Conservation (phyloP, 2,113 vertebrate species). For the Aphelocoma coerulescens region DNA sequence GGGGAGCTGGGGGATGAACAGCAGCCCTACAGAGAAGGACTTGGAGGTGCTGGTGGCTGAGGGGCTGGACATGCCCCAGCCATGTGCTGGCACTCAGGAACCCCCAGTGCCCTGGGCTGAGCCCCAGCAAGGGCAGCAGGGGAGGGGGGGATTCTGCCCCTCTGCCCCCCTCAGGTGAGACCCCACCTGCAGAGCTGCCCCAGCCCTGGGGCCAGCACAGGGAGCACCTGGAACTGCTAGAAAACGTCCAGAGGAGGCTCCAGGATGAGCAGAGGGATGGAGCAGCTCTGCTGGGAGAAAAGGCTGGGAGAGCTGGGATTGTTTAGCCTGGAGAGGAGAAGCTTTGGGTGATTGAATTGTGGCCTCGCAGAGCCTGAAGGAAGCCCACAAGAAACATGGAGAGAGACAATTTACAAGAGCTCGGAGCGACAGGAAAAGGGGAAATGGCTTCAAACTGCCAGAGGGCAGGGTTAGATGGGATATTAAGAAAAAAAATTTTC, state of each 20-base stretch:
- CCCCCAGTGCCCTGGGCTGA: neutral
- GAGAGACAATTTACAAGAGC: neutral
- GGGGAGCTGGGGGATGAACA: neutral
- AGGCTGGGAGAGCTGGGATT: neutral
- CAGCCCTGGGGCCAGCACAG: neutral
- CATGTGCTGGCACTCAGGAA: neutral
- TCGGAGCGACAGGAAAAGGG: neutral
- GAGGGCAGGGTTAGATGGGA: neutral
- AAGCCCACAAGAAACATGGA: neutral
- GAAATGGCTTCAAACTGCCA: neutral
- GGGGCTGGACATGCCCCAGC: neutral
- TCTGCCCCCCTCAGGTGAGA: neutral
- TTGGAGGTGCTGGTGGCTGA: neutral
- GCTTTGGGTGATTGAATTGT: neutral
- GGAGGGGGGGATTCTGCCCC: neutral
- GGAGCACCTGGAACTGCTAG: neutral
- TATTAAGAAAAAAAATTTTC: rapidly evolving
- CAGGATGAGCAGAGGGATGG: neutral
- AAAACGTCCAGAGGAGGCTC: neutral
- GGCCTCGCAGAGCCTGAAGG: neutral
- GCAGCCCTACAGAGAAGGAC: neutral
- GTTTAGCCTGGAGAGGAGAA: neutral
- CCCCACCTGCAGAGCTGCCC: neutral
- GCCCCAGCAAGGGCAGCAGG: neutral
- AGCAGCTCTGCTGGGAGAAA: neutral